phyloP scores from a whole-genome alignment of 1,140 invertebrate genomes.

The Gryon sp. region DNA sequence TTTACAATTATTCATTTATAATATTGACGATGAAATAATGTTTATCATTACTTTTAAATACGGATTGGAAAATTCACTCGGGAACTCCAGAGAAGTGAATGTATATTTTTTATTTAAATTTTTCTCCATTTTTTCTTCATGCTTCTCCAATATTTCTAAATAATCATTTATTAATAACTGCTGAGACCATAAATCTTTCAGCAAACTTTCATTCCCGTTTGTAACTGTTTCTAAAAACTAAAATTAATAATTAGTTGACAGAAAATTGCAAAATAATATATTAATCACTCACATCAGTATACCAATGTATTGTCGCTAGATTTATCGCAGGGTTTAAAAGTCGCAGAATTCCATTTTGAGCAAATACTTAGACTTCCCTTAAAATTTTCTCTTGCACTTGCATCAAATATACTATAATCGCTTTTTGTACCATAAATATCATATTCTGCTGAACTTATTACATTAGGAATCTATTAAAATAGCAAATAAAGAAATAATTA shows the following conservation, averaged over 20 bases:
- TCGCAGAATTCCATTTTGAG: conserved; percentile 60
- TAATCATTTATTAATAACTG: conserved; percentile 68
- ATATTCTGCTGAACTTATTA: conserved; percentile 45
- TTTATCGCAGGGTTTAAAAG: conserved; percentile 62
- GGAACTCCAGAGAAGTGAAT: conserved; percentile 61
- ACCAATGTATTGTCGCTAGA: conserved; percentile 67
- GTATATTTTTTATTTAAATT: conserved; percentile 55
- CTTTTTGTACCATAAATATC: conserved; percentile 69
- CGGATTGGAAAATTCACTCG: conserved; percentile 62
- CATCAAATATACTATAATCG: conserved; percentile 57
- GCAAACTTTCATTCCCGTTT: conserved; percentile 58
- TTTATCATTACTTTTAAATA: conserved; percentile 61
- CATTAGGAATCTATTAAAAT: no score
- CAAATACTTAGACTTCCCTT: conserved; percentile 67
- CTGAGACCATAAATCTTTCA: conserved; percentile 69
- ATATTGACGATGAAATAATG: conserved; percentile 1
- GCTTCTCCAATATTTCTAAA: conserved; percentile 66
- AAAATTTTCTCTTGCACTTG: conserved; percentile 62
- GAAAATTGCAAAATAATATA: conserved; percentile 1
- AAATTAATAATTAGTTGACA: conserved; percentile 20
- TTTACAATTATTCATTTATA: conserved; percentile 2
- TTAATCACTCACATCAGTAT: no score
- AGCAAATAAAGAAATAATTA: conserved; percentile 1
- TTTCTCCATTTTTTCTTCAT: conserved; percentile 35
- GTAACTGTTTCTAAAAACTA: conserved; percentile 67